Evolutionary conservation across 2,888 invertebrate genomes (phyloP), one percentile per base, ranked within the genome.

Genomic region (Labia minor): DNA sequence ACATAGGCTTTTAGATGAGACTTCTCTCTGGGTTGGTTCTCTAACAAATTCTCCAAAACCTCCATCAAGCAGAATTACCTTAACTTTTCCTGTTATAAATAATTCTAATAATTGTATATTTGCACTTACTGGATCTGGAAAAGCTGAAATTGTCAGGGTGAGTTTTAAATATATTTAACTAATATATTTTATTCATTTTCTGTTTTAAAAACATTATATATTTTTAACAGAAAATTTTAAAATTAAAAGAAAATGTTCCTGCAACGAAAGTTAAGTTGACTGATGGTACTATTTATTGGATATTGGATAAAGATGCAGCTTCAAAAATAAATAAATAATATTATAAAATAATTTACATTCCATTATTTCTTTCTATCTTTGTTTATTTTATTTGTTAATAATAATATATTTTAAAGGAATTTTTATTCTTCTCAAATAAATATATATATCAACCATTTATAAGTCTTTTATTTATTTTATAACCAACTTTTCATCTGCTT

Each of bases 31-130:
- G 81, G 89, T 97, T 1, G 91, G 92, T 8, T 80, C 90, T 0
- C 90, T 99, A 68, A 85, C 83, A 0, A 92, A 99, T 79, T 96
- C 97, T 0, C 99, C 99, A 0, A 99, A 99, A 76, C 96, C 96
- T 18, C 99, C 99, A 0, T 88, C 93, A 0, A 81, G 83, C 63
- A 83, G 99, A 68, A 86, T 99, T 8, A 99, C 98, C 0, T 81
- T 99, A 72, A 97, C 98, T 0, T 87, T 89, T 71, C 92, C 93
- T 0, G 86, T 94, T 11, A 85, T 99, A 37, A 96, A 96, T 76
- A 89, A 88, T 75, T 90, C 96, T 0, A 85, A 82, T 70, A 83
- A 84, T 74, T 90, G 91, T 73, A 84, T 93, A 67, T 96, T 97
- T 79, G 88, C 92, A 19, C 84, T 89, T 37, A 85, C 88, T 67